Evolutionary conservation across 35 echinoderm and acorn worm genomes (phyloP).

Genomic region (Holothuria glaberrima): DNA sequence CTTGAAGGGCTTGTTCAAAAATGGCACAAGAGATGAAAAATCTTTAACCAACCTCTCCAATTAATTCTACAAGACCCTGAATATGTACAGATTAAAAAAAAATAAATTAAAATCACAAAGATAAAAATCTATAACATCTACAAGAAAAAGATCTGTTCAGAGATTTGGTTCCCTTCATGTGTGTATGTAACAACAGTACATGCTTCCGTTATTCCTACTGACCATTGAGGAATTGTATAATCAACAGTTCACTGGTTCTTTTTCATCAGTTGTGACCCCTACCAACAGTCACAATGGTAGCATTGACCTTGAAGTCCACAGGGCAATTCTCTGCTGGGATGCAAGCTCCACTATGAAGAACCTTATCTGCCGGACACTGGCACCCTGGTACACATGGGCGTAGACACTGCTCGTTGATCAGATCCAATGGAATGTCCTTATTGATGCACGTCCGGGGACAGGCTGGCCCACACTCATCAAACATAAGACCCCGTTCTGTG

Average conservation of each 20-base stretch:
- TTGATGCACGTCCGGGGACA: constrained; percentile 94
- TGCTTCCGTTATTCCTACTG: too few species aligned
- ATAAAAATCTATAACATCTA: background rate
- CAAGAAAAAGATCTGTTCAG: too few species aligned
- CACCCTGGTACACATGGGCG: constrained; percentile 94
- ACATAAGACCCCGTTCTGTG: constrained; percentile 81
- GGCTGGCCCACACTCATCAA: constrained; percentile 97
- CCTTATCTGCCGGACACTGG: constrained; percentile 84
- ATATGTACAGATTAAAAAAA: background rate
- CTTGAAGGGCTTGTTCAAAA: too few species aligned
- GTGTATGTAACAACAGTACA: too few species aligned
- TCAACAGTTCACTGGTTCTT: too few species aligned
- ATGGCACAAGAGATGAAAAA: too few species aligned
- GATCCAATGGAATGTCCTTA: constrained; percentile 79
- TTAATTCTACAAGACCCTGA: too few species aligned
- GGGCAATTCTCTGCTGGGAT: constrained; percentile 74
- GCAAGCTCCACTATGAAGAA: constrained; percentile 78
- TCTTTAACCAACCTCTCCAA: too few species aligned
- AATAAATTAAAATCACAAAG: background rate
- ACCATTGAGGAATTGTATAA: too few species aligned
- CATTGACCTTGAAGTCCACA: constrained; percentile 63
- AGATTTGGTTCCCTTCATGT: too few species aligned
- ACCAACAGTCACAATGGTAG: constrained; percentile 71
- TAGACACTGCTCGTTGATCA: constrained; percentile 85
- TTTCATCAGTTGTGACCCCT: background rate